Evolutionary conservation across 2,888 invertebrate genomes (phyloP), one percentile per base, ranked within the genome.

Genomic region (Dicyrtoma fusca): DNA sequence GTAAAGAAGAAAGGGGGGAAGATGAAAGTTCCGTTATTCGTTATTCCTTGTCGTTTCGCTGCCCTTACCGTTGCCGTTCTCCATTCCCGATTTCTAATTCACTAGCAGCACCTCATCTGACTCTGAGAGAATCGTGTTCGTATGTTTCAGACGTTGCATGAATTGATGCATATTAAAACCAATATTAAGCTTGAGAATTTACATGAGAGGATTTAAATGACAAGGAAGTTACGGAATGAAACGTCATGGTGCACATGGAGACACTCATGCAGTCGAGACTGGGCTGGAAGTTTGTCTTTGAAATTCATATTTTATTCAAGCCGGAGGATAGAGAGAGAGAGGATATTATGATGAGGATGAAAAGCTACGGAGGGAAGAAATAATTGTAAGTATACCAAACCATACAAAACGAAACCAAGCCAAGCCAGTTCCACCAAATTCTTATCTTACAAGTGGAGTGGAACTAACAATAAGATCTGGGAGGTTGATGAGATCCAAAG

Each of bases 401-500:
- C n/a, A n/a, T n/a, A n/a, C n/a, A n/a, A n/a, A n/a, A n/a, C 34
- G 34, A 34, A 34, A 8, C 34, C 34, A 34, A 34, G 8, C 34
- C 34, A 34, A 34, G 34, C 34, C 3, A 34, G 34, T 34, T 34
- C 34, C 34, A 34, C 34, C 34, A 34, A 34, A 8, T 34, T 34
- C 34, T 55, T 55, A 55, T 23, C 4, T 55, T 55, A 55, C 23
- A 55, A 23, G 17, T 55, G 25, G 49, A 49, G 49, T 14, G 14
- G 49, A n/a, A 49, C 17, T 49, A 49, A 49, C 17, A 49, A 49
- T 49, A 11, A 65, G 65, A 65, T 65, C 26, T 51, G 51, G 65
- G 47, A 65, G 42, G 51, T 51, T 65, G 65, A 51, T 65, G 51
- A 65, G 51, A 65, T 65, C 47, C 34, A 65, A 25, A 51, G 65